Evolutionary conservation across 2,113 vertebrate genomes (phyloP).

Genomic region (Echinops telfairi): DNA sequence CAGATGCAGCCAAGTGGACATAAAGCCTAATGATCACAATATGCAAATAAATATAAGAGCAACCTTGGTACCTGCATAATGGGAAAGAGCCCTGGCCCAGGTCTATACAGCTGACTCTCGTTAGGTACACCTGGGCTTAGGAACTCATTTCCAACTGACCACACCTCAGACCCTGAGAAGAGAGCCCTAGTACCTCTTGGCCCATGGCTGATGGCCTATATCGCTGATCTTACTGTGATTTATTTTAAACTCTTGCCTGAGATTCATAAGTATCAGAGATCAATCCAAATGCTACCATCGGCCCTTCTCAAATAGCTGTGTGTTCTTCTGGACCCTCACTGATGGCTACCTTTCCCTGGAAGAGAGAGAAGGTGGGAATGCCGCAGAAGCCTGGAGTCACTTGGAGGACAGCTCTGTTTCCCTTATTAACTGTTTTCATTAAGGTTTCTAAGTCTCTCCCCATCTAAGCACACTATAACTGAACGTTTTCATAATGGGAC

Average conservation of each 20-base stretch:
- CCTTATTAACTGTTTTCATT: conserved; percentile 79
- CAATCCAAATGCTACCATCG: not conserved
- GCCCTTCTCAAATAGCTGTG: conserved; percentile 38
- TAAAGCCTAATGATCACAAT: too few relatives aligned
- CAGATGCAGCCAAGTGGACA: too few relatives aligned
- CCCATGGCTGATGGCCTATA: conserved; percentile 45
- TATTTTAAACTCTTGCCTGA: conserved; percentile 69
- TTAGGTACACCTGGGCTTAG: too few relatives aligned
- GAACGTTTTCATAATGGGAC: conserved; percentile 72
- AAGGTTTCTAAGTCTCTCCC: conserved; percentile 74
- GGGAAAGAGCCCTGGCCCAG: not conserved
- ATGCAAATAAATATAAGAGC: too few relatives aligned
- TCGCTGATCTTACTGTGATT: conserved; percentile 63
- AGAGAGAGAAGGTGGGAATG: conserved; percentile 79
- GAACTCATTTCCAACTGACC: fast-evolving
- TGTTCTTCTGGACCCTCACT: conserved; percentile 75
- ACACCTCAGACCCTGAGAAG: not conserved
- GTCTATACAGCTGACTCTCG: not conserved
- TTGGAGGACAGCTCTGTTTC: conserved; percentile 77
- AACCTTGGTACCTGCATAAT: not conserved
- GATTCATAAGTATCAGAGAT: conserved; percentile 70
- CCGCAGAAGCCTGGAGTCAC: conserved; percentile 74
- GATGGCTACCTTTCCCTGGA: conserved; percentile 78
- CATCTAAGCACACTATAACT: conserved; percentile 76
- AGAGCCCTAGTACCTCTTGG: conserved; percentile 43